Conservation (phyloP, 1,140 invertebrate genomes). For the Rhopalosiphum padi region DNA sequence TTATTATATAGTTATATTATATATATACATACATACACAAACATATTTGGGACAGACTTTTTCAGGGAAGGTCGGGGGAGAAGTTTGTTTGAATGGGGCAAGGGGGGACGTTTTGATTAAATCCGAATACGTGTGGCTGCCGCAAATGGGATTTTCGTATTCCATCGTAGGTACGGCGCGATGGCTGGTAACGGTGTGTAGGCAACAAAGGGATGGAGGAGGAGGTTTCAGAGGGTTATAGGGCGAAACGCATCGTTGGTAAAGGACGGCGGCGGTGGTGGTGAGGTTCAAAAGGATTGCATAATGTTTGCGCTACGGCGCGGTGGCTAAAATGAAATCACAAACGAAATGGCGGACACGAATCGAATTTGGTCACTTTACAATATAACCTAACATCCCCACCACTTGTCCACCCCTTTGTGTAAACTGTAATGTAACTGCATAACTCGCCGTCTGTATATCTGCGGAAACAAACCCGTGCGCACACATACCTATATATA, state of each 20-base stretch:
- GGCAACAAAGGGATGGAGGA: not conserved
- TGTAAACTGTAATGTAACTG: not conserved
- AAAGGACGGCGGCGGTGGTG: not conserved
- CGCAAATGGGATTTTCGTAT: constrained; percentile 34
- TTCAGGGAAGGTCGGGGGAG: not conserved
- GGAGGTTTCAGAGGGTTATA: not conserved
- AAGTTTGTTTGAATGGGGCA: no score
- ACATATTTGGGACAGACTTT: not conserved
- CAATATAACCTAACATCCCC: not conserved
- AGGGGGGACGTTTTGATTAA: constrained; percentile 1
- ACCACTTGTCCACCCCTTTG: not conserved
- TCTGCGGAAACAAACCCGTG: not conserved
- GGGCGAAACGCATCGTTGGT: constrained; percentile 29
- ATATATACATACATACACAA: not conserved
- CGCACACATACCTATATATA: not conserved
- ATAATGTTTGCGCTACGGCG: constrained; percentile 31
- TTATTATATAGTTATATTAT: not conserved
- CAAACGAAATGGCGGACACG: constrained; percentile 46
- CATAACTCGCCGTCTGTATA: not conserved
- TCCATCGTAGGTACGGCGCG: not conserved
- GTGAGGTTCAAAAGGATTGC: constrained; percentile 55
- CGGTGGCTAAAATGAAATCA: constrained; percentile 40
- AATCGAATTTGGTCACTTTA: constrained; percentile 53
- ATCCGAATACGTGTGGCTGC: constrained; percentile 26
- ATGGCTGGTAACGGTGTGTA: constrained; percentile 11